A percentile compares a stretch with the other conserved stretches of the same genome.
These are phyloP conservation scores for Chaetodon auriga DNA, from an alignment of 2,113 vertebrate species.

Conservation along the genomic window DNA sequence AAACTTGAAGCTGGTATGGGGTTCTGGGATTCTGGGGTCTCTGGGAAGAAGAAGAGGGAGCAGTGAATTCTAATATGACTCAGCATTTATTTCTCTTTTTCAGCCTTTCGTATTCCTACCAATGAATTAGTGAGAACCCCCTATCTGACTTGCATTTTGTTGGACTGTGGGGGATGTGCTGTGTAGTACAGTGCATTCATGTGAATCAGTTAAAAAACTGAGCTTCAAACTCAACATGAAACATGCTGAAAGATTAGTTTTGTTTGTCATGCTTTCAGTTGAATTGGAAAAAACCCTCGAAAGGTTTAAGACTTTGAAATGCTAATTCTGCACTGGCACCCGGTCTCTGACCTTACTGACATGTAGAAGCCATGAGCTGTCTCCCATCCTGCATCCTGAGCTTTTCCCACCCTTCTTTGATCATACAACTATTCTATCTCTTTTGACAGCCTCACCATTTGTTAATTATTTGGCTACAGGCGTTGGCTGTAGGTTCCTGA, in stretches of 20 bases:
- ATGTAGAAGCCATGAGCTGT: slow-evolving; percentile 19
- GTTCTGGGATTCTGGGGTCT: neutral
- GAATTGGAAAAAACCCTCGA: neutral
- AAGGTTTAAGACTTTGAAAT: too few species aligned
- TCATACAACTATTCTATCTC: slow-evolving; percentile 59
- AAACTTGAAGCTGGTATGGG: neutral
- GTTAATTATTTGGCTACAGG: slow-evolving; percentile 57
- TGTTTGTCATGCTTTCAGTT: neutral
- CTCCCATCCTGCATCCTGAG: slow-evolving; percentile 21
- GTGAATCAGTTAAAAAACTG: neutral
- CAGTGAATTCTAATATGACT: neutral
- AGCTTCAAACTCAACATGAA: neutral
- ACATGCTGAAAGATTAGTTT: neutral
- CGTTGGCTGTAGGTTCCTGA: slow-evolving; percentile 48
- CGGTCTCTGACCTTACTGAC: slow-evolving; percentile 21
- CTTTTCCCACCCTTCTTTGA: slow-evolving; percentile 54
- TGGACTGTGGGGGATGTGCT: neutral
- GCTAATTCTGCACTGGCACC: neutral
- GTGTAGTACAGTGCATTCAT: neutral
- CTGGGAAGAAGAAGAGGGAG: neutral
- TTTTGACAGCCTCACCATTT: slow-evolving; percentile 46
- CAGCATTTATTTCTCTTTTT: neutral
- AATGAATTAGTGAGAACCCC: neutral
- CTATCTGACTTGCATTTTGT: slow-evolving; percentile 1
- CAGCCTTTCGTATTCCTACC: neutral